Evolutionary conservation across 2,888 invertebrate genomes (phyloP).

Genomic region (Nomada lathburiana): DNA sequence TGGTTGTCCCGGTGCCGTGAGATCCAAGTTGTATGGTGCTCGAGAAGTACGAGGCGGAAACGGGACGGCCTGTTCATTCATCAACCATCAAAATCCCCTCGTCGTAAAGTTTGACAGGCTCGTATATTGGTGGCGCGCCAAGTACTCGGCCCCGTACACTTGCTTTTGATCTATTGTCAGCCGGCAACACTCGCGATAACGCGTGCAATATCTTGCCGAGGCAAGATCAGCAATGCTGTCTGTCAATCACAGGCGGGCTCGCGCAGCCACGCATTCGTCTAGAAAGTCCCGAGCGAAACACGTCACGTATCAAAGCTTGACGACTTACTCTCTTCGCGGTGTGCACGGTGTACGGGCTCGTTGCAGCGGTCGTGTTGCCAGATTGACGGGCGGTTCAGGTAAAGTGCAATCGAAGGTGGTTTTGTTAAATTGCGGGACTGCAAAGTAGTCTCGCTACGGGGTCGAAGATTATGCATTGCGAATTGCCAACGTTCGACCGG

Average conservation of each 20-base stretch:
- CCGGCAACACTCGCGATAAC: constrained; percentile 68
- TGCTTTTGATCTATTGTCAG: constrained; percentile 74
- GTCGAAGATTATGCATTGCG: not conserved
- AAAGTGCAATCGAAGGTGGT: not conserved
- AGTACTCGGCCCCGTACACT: constrained; percentile 62
- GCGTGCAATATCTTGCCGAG: constrained; percentile 71
- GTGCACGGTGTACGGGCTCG: not conserved
- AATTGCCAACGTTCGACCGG: not conserved
- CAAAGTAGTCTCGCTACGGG: not conserved
- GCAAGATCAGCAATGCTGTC: constrained; percentile 68
- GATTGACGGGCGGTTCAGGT: not conserved
- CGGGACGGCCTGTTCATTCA: constrained; percentile 68
- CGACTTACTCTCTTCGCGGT: constrained; percentile 35
- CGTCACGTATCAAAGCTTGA: constrained; percentile 33
- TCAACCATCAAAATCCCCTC: constrained; percentile 73
- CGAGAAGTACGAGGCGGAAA: constrained; percentile 50
- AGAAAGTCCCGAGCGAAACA: constrained; percentile 32
- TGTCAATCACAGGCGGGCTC: constrained; percentile 64
- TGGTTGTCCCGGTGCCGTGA: constrained; percentile 32
- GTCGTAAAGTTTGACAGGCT: constrained; percentile 73
- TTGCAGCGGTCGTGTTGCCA: not conserved
- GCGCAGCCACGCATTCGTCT: constrained; percentile 14
- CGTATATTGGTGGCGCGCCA: constrained; percentile 71
- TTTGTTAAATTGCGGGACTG: not conserved
- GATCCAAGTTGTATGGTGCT: constrained; percentile 46